Conservation (phyloP, 1,140 invertebrate genomes). For the Idris sp. region DNA sequence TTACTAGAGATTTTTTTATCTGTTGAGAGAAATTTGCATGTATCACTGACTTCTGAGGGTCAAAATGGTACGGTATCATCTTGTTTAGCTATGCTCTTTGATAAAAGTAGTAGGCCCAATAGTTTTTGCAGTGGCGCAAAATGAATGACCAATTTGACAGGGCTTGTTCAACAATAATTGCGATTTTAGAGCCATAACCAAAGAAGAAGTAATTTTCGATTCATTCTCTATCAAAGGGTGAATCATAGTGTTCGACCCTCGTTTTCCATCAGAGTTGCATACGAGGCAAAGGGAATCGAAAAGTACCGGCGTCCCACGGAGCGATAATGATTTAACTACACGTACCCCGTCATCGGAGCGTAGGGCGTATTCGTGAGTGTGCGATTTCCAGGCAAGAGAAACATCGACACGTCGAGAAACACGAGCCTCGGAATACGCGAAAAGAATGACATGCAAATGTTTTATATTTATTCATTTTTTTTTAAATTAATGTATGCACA, state of each 20-base stretch:
- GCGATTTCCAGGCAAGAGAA: slow-evolving; percentile 62
- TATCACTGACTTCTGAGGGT: slow-evolving; percentile 1
- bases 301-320: slow-evolving; percentile 59
- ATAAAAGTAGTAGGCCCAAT: slow-evolving; percentile 36
- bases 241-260: slow-evolving; percentile 69
- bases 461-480: slow-evolving; percentile 49
- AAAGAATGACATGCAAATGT: slow-evolving; percentile 62
- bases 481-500: slow-evolving; percentile 47
- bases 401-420: slow-evolving; percentile 57
- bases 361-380: slow-evolving; percentile 61
- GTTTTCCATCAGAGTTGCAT: slow-evolving; percentile 51
- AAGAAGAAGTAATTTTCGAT: slow-evolving; percentile 68
- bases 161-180: slow-evolving; percentile 64
- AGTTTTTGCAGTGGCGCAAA: slow-evolving; percentile 39
- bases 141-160: slow-evolving; percentile 68
- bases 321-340: slow-evolving; percentile 72
- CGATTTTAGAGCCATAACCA: slow-evolving; percentile 64
- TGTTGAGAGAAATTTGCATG: slow-evolving; percentile 1
- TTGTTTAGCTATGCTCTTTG: slow-evolving; percentile 17
- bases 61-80: slow-evolving; percentile 13
- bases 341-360: slow-evolving; percentile 61
- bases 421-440: slow-evolving; percentile 37
- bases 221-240: slow-evolving; percentile 64
- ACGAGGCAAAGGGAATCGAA: slow-evolving; percentile 50
- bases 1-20: no score